phyloP scores from a whole-genome alignment of 2,797 vertebrate genomes.

The Microchirus variegatus region DNA sequence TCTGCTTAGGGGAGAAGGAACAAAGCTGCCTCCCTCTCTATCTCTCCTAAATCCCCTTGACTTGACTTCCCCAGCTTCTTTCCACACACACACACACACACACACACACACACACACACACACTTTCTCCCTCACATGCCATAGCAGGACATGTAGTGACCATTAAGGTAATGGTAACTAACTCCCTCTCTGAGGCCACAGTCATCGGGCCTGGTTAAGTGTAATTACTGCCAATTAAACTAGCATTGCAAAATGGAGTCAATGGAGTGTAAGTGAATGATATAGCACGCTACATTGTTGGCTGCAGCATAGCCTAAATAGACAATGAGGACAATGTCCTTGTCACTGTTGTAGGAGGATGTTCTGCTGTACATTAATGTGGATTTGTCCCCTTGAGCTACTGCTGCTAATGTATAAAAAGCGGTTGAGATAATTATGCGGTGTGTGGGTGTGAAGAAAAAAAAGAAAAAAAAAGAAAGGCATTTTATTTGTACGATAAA shows the following conservation, averaged over 20 bases:
- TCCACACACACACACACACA: constrained; percentile 3
- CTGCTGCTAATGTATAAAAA: constrained; percentile 31
- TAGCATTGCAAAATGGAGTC: constrained; percentile 45
- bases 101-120: constrained; percentile 3
- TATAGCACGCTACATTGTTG: constrained; percentile 14
- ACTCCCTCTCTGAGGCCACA: constrained; percentile 45
- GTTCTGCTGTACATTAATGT: constrained; percentile 36
- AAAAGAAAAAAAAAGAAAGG: constrained; percentile 18
- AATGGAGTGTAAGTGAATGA: constrained; percentile 32
- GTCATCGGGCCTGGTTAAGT: constrained; percentile 58
- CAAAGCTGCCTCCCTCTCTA: constrained; percentile 15
- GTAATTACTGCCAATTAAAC: constrained; percentile 64
- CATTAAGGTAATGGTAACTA: constrained; percentile 53
- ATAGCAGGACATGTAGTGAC: constrained; percentile 14
- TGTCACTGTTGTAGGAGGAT: constrained; percentile 19
- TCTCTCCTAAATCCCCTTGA: constrained; percentile 31
- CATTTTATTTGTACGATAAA: constrained; percentile 28
- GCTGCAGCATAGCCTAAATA: constrained; percentile 14
- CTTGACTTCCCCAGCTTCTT: constrained; percentile 13
- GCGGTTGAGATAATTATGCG: constrained; percentile 14
- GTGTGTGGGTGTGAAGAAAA: constrained; percentile 12
- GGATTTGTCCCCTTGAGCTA: constrained; percentile 9
- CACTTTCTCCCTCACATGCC: not conserved
- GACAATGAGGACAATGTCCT: constrained; percentile 31
- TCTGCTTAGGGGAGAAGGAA: constrained; percentile 5